phyloP scores from a whole-genome alignment of 2,888 invertebrate genomes.

The Diaperis boleti region DNA sequence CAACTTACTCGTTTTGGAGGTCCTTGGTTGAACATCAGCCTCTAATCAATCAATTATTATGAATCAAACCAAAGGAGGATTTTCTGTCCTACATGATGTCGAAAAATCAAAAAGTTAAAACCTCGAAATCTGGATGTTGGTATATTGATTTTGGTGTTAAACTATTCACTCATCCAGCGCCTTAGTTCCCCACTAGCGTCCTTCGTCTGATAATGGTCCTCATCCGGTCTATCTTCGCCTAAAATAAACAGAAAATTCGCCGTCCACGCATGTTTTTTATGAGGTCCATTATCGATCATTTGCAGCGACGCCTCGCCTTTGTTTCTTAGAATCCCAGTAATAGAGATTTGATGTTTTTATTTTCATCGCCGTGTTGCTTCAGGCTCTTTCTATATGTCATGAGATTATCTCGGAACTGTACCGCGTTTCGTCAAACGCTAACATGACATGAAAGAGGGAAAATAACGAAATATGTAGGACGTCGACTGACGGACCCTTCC shows the following conservation, averaged over 20 bases:
- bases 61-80: no score
- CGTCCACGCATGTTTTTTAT: constrained; percentile 19
- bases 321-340: constrained; percentile 19
- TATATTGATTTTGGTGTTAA: no score
- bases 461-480: constrained; percentile 60
- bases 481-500: constrained; percentile 53
- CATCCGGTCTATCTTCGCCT: constrained; percentile 8
- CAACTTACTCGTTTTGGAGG: no score
- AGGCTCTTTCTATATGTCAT: constrained; percentile 27
- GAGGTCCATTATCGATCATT: constrained; percentile 14
- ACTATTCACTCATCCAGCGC: no score
- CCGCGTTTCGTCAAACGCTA: constrained; percentile 44
- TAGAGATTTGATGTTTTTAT: constrained; percentile 26
- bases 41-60: no score
- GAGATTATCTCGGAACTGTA: constrained; percentile 28
- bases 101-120: no score
- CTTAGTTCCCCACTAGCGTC: neutral
- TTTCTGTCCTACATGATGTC: no score
- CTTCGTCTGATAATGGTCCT: constrained; percentile 11
- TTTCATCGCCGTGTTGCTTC: constrained; percentile 19
- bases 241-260: constrained; percentile 20
- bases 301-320: constrained; percentile 18
- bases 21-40: no score
- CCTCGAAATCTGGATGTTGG: no score
- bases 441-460: constrained; percentile 52